Evolutionary conservation across 1,140 invertebrate species (phyloP), one percentile per base, ranked within the genome.

Genomic region (Lordiphosa collinella): DNA sequence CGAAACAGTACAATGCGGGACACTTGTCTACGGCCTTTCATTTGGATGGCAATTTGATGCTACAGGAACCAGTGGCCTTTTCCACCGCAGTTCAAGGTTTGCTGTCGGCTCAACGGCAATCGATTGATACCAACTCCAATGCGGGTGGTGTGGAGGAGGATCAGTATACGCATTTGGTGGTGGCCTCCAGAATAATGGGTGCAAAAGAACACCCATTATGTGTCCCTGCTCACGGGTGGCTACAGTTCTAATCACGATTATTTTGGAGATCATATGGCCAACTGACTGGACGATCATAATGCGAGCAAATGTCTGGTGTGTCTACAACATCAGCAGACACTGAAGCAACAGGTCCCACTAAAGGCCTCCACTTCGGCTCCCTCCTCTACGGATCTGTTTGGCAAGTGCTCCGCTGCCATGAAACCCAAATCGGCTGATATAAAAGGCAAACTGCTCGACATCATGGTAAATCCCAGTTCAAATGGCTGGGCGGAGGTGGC

Each of bases 21-120:
- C 97, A 99, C 91, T 92, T 99, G 64, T 95, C 96, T 2, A 99
- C 97, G 43, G 98, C 98, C 35, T 99, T 99, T 91, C 98, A 99
- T 90, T 91, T 99, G 18, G 98, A 99, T 90, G 97, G 97, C 80
- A 97, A 97, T 90, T 91, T 99, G 91, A 98, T 99, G 96, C 91
- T 99, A 14, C 96, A 98, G 91, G 97, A 99, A 85, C 98, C 97
- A 8, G 93, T 93, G 62, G 94, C 97, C 31, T 99, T 99, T 89
- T 92, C 94, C 43, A 98, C 96, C 46, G 97, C 98, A 37, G 96
- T 99, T 18, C 95, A 98, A 90, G 97, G 96, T 0, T 90, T 99
- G 43, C 91, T 98, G 12, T 94, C 94, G 79, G 95, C 96, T 5
- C 97, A 99, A 88, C 92, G 94, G 61, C 96, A 98, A 88, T 95